These are phyloP conservation scores for Sinhomidia bicolor DNA, from an alignment of 2,888 invertebrate genomes.

Conservation along the genomic window DNA sequence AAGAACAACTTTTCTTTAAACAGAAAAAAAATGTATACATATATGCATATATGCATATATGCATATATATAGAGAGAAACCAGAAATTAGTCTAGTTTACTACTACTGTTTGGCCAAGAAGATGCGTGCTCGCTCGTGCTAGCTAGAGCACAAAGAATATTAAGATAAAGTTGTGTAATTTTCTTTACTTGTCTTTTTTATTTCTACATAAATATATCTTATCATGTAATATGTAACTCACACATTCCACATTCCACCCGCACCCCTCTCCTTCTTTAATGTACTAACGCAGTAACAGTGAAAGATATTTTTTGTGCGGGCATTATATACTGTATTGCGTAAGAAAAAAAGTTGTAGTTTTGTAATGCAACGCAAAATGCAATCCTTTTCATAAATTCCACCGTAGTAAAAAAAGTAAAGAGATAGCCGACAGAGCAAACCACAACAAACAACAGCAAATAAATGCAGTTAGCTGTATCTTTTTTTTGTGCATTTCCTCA, in stretches of 20 bases:
- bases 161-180: slow-evolving; percentile 65
- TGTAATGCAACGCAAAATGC: slow-evolving; percentile 7
- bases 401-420: neutral
- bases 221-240: no score
- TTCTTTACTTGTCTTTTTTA: slow-evolving; percentile 60
- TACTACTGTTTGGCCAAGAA: neutral
- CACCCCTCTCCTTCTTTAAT: neutral
- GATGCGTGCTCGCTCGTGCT: neutral
- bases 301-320: neutral
- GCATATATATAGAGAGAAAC: neutral
- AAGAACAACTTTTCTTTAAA: neutral
- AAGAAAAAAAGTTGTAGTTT: no score
- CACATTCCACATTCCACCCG: no score
- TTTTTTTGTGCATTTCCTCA: slow-evolving; percentile 61
- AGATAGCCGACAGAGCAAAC: no score
- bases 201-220: slow-evolving; percentile 21
- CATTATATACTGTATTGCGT: slow-evolving; percentile 20
- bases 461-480: slow-evolving; percentile 60
- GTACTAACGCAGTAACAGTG: neutral
- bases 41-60: no score
- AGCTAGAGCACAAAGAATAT: slow-evolving; percentile 10
- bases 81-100: neutral
- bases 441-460: no score
- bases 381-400: slow-evolving; percentile 22
- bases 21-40: neutral